phyloP scores from a whole-genome alignment of 2,888 invertebrate genomes.

The Nephrotoma guestfalica region DNA sequence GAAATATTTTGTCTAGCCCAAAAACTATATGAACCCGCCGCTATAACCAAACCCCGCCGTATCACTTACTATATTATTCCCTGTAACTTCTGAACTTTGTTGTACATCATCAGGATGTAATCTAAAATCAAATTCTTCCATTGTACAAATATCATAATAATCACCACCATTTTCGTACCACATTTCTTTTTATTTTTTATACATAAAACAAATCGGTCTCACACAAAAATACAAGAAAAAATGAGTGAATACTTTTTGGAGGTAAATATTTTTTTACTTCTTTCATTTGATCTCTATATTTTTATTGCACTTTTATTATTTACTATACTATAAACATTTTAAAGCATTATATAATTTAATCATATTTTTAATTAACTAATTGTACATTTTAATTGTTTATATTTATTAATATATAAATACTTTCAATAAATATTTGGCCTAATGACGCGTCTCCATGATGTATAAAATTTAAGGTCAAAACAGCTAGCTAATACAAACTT shows the following conservation, averaged over 20 bases:
- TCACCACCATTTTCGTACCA: conserved; percentile 6
- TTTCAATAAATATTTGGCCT: conserved; percentile 1
- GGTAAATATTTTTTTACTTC: neutral
- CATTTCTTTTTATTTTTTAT: conserved; percentile 1
- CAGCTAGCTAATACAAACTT: neutral
- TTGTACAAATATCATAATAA: conserved; percentile 5
- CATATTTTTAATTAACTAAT: neutral
- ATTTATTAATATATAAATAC: neutral
- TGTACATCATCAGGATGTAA: conserved; percentile 16
- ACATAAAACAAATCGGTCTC: neutral
- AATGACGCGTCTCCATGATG: conserved; percentile 4
- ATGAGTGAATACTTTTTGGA: conserved; percentile 1
- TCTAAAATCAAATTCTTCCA: conserved; percentile 14
- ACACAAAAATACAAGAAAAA: neutral
- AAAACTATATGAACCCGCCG: neutral
- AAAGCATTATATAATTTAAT: neutral
- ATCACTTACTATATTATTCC: conserved; percentile 5
- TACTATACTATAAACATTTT: neutral
- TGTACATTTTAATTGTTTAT: neutral
- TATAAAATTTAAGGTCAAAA: conserved; percentile 4
- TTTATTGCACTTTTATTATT: neutral
- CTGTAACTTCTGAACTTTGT: conserved; percentile 16
- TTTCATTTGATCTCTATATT: neutral
- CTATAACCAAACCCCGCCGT: neutral
- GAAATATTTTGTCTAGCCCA: neutral